Percentiles rank a stretch among this genome's conserved stretches.
Evolutionary conservation across 2,888 invertebrate species (phyloP).

Genomic region (Cecidostiba fungosa): DNA sequence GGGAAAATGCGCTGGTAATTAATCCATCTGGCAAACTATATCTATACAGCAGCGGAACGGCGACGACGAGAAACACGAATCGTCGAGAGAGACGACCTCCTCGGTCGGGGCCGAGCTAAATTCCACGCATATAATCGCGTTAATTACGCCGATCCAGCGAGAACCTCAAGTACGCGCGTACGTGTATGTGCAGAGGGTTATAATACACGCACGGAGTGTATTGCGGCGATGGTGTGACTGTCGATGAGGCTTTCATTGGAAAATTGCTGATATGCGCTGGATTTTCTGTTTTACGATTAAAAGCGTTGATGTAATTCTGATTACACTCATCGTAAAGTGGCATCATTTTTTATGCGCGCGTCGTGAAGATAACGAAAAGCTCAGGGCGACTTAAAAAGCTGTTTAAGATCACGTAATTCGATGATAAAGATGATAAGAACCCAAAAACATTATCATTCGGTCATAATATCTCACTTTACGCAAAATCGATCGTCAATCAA

Average conservation of each 20-base stretch:
- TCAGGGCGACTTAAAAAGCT: too few species aligned
- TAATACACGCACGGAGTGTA: neutral
- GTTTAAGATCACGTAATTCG: too few species aligned
- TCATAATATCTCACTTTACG: too few species aligned
- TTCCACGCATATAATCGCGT: constrained; percentile 59
- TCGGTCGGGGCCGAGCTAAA: constrained; percentile 35
- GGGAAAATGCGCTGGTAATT: constrained; percentile 4
- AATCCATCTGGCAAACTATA: constrained; percentile 4
- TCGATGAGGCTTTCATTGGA: neutral
- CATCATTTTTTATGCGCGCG: too few species aligned
- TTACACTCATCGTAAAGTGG: too few species aligned
- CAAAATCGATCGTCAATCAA: too few species aligned
- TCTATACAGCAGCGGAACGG: neutral
- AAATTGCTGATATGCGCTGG: constrained; percentile 12
- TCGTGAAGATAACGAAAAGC: too few species aligned
- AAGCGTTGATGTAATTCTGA: too few species aligned
- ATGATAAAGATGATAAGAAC: too few species aligned
- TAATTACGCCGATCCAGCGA: constrained; percentile 57
- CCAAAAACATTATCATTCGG: too few species aligned
- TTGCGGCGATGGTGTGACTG: neutral
- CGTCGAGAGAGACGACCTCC: constrained; percentile 32
- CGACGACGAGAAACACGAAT: constrained; percentile 35
- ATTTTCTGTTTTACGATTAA: too few species aligned
- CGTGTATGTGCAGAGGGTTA: neutral
- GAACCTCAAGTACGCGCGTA: constrained; percentile 10